phyloP scores from a whole-genome alignment of 2,797 vertebrate genomes.

The Sphenodon punctatus region DNA sequence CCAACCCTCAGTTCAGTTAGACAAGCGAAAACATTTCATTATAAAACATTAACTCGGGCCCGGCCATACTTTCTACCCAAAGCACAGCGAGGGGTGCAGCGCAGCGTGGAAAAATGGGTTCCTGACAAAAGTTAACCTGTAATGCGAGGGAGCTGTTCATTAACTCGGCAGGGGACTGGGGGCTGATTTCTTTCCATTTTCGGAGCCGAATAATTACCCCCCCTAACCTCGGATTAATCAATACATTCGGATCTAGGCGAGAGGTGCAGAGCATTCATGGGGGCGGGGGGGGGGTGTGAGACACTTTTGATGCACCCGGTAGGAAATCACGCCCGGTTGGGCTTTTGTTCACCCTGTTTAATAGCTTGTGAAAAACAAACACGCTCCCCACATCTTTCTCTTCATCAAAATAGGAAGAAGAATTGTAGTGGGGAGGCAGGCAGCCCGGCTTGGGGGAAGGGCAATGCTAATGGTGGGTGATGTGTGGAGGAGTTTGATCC shows the following conservation, averaged over 20 bases:
- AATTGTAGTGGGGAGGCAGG: no score
- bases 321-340: no score
- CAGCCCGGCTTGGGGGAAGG: no score
- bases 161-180: slow-evolving; percentile 63
- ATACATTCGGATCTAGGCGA: slow-evolving; percentile 25
- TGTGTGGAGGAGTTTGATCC: no score
- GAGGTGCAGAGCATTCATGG: neutral
- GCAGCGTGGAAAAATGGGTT: slow-evolving; percentile 45
- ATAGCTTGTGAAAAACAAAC: no score
- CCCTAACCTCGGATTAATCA: slow-evolving; percentile 58
- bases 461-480: no score
- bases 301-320: no score
- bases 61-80: slow-evolving; percentile 14
- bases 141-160: slow-evolving; percentile 61
- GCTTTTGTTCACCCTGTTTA: no score
- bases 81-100: slow-evolving; percentile 25
- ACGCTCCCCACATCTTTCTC: no score
- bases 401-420: no score
- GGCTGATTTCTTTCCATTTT: slow-evolving; percentile 47
- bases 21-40: slow-evolving; percentile 29
- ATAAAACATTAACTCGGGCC: slow-evolving; percentile 62
- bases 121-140: slow-evolving; percentile 49
- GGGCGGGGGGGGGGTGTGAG: no score
- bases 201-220: slow-evolving; percentile 42
- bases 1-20: slow-evolving; percentile 35